Percentiles rank a stretch among this genome's conserved stretches.
These are phyloP conservation scores for Anguilla pacifica DNA, from an alignment of 2,797 vertebrate genomes.

Conservation along the genomic window DNA sequence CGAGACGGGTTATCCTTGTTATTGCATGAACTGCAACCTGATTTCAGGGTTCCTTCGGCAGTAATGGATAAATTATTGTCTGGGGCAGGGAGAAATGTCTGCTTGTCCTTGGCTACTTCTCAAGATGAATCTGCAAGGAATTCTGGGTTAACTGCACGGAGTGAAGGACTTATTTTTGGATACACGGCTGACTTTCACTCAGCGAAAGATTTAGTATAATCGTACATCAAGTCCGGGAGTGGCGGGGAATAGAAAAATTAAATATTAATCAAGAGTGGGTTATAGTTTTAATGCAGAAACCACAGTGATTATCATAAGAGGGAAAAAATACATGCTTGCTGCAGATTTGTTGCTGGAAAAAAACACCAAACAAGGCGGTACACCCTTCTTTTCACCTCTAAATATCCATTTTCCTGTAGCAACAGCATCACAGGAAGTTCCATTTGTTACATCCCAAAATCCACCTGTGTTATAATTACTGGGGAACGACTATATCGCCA, in stretches of 20 bases:
- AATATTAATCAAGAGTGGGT: slow-evolving; percentile 66
- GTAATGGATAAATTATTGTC: background rate
- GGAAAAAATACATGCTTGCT: slow-evolving; percentile 46
- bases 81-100: background rate
- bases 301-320: slow-evolving; percentile 52
- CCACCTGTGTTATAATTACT: too few relatives aligned
- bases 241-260: slow-evolving; percentile 55
- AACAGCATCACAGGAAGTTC: background rate
- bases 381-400: background rate
- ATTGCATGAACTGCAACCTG: background rate
- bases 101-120: slow-evolving; percentile 31
- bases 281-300: slow-evolving; percentile 46
- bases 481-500: background rate
- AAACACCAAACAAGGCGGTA: background rate
- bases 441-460: background rate
- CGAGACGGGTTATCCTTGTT: background rate
- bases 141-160: slow-evolving; percentile 3
- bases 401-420: background rate
- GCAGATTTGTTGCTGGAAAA: slow-evolving; percentile 28
- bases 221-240: slow-evolving; percentile 28
- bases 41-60: background rate
- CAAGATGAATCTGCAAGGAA: background rate
- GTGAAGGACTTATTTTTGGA: slow-evolving; percentile 27
- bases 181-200: slow-evolving; percentile 25
- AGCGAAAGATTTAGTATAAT: slow-evolving; percentile 36